Conservation (phyloP, 2,797 vertebrate species). For the Diglossa cyanea region DNA sequence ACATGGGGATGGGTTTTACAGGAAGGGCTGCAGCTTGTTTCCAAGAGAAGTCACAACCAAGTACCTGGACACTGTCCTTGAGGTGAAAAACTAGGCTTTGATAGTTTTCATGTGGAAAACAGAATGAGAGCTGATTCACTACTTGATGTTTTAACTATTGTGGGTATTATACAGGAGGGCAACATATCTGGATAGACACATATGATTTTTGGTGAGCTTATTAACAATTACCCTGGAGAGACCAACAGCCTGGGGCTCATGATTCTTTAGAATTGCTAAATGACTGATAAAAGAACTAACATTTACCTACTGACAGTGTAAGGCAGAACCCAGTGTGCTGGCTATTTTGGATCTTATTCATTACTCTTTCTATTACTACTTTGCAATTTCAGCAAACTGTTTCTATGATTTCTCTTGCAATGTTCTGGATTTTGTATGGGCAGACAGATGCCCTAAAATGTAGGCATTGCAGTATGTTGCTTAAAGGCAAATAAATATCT, state of each 20-base stretch:
- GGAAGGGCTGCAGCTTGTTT: not conserved
- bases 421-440: not conserved
- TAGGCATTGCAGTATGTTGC: not conserved
- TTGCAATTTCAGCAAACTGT: not conserved
- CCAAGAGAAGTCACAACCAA: not conserved
- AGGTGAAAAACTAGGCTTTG: not conserved
- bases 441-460: not conserved
- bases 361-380: not conserved
- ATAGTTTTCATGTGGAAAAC: not conserved
- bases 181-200: rapidly evolving
- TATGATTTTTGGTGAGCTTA: not conserved
- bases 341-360: not conserved
- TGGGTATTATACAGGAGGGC: not conserved
- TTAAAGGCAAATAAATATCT: not conserved
- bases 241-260: not conserved
- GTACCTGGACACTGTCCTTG: not conserved
- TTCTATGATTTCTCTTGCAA: not conserved
- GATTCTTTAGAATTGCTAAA: not conserved
- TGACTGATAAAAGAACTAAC: not conserved
- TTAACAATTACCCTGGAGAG: not conserved
- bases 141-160: not conserved
- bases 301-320: not conserved
- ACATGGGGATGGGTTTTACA: not conserved
- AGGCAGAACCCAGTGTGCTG: not conserved
- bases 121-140: not conserved